phyloP scores from a whole-genome alignment of 2,113 vertebrate genomes.

The Callorhinus ursinus region DNA sequence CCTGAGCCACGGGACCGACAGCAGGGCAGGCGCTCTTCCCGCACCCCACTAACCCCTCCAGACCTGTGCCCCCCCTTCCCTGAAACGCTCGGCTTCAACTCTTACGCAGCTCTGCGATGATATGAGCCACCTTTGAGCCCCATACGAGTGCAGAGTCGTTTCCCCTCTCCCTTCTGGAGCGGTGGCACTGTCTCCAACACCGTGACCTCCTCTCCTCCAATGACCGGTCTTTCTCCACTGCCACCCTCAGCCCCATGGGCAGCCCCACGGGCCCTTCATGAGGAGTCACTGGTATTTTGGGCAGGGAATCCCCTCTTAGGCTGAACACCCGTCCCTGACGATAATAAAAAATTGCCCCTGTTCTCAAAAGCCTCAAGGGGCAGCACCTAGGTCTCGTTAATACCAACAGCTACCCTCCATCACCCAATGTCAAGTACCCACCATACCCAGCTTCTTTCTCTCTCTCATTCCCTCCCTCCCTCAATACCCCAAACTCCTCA shows the following conservation, averaged over 20 bases:
- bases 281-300: neutral
- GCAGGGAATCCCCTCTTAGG: neutral
- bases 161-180: accelerated
- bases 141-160: accelerated
- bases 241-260: neutral
- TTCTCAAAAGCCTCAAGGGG: neutral
- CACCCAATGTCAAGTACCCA: neutral
- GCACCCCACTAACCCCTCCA: accelerated
- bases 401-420: no score
- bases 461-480: neutral
- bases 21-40: no score
- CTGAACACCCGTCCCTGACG: neutral
- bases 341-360: accelerated
- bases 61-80: neutral
- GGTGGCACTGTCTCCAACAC: neutral
- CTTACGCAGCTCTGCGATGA: accelerated
- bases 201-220: neutral
- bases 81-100: neutral
- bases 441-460: neutral
- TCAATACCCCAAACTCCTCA: accelerated
- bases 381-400: neutral
- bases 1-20: neutral
- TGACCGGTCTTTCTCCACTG: neutral
- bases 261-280: neutral
- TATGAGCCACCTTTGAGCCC: accelerated